Evolutionary conservation across 2,888 invertebrate genomes (phyloP), one percentile per base, ranked within the genome.

Genomic region (Cistogaster globosa): DNA sequence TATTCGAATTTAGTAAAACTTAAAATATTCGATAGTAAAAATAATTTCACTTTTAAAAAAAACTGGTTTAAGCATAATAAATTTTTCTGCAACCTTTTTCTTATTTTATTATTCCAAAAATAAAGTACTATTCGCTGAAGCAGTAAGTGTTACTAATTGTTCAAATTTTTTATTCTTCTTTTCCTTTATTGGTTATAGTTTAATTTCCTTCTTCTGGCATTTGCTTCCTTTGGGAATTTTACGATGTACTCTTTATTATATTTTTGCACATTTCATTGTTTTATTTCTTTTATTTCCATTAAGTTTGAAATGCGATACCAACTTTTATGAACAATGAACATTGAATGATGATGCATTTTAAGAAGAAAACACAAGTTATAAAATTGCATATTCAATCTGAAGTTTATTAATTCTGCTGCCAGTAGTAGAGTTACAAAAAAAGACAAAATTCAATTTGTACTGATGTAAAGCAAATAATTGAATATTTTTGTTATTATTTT

Each of bases 221-320:
- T 80, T 68, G 36, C 67, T 60, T 67, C 72, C 80, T 51, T 38
- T 51, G 57, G 26, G 42, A 65, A 72, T 58, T 60, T 62, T 62
- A 62, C 51, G 32, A 67, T 57, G 45, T 57, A 63, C 65, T 38
- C 5, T 53, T 51, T 38, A 38, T 63, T 65, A 67, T 67, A 60
- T 53, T 62, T 22, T 81, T 75, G 51, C 1, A 58, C 57, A 45
- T 45, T 51, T 60, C 58, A 57, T 69, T 69, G 68, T 62, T 74
- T 62, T 69, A 16, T n/a, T 65, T 65, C 71, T n/a, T 58, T 57
- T 57, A 60, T 82, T 71, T 69, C 63, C 76, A 82, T 82, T 82
- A 71, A 58, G 58, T 76, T 69, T 71, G 82, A 76, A 76, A 82
- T 69, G 53, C 51, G 63, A 82, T 69, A 71, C 82, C 57, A 60